Percentiles rank a stretch among this genome's conserved stretches.
Evolutionary conservation across 2,888 invertebrate species (phyloP).

Genomic region (Masnerella sp.): DNA sequence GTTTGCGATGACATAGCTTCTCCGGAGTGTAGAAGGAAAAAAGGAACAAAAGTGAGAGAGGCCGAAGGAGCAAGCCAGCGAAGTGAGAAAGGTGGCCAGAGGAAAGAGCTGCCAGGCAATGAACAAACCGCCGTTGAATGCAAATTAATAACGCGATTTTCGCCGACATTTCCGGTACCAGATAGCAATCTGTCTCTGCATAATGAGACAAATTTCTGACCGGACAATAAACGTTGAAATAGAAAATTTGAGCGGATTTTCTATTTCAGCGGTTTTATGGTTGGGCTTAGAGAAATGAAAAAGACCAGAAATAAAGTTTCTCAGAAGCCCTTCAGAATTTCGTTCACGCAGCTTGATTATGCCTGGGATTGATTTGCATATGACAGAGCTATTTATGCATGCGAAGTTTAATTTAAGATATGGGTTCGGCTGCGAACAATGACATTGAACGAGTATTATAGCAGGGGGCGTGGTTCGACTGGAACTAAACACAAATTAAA

Average conservation of each 20-base stretch:
- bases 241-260: too few species aligned
- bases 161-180: constrained; percentile 6
- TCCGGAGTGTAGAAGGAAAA: constrained; percentile 15
- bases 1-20: constrained; percentile 71
- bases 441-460: constrained; percentile 48
- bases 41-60: constrained; percentile 21
- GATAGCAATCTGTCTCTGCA: not conserved
- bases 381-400: constrained; percentile 52
- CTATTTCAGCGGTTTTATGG: too few species aligned
- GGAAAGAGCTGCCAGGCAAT: constrained; percentile 43
- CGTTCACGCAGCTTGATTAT: constrained; percentile 45
- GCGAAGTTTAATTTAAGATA: constrained; percentile 55
- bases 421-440: constrained; percentile 55
- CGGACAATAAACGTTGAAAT: constrained; percentile 14
- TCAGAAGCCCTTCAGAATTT: constrained; percentile 37
- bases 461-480: constrained; percentile 44
- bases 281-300: too few species aligned
- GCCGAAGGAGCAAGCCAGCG: too few species aligned
- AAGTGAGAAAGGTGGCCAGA: constrained; percentile 42
- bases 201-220: constrained; percentile 17
- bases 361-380: constrained; percentile 53
- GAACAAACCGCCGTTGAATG: constrained; percentile 61
- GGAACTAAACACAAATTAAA: constrained; percentile 46
- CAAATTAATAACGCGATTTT: constrained; percentile 45
- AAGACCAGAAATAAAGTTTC: constrained; percentile 30